Evolutionary conservation across 2,113 vertebrate genomes (phyloP).

Genomic region (Talpa occidentalis): DNA sequence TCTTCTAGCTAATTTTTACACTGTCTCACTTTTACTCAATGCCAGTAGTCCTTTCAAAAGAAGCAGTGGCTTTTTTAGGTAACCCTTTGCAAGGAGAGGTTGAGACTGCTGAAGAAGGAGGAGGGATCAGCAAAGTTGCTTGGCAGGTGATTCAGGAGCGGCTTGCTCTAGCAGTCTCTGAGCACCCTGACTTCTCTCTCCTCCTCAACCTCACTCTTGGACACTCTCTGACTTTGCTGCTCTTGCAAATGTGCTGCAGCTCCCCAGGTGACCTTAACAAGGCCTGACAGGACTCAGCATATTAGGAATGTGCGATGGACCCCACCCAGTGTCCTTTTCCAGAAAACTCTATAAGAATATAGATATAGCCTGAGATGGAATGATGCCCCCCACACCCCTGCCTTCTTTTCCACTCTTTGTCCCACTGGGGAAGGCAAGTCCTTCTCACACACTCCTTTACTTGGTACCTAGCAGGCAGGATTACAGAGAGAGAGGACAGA

Average conservation of each 20-base stretch:
- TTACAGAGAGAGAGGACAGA: too few relatives aligned
- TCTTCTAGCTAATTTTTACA: background rate
- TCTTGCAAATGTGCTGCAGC: background rate
- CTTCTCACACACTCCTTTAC: background rate
- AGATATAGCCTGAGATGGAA: background rate
- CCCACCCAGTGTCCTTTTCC: background rate
- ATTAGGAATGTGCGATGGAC: too few relatives aligned
- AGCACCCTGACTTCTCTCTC: background rate
- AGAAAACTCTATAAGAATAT: background rate
- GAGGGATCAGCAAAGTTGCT: background rate
- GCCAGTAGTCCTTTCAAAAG: background rate
- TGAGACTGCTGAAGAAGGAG: background rate
- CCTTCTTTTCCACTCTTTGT: background rate
- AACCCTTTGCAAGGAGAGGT: background rate
- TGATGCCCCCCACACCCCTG: background rate
- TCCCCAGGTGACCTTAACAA: background rate
- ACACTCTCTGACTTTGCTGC: background rate
- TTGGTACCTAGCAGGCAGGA: background rate
- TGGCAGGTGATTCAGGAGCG: background rate
- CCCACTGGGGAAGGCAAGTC: background rate
- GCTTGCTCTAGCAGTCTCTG: too few relatives aligned
- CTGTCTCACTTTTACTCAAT: background rate
- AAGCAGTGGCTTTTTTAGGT: background rate
- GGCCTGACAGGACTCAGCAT: background rate
- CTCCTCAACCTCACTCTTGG: background rate